A percentile compares a stretch with the other conserved stretches of the same genome.
These are phyloP conservation scores for Anas acuta DNA, from an alignment of 2,797 vertebrate species.

Conservation along the genomic window DNA sequence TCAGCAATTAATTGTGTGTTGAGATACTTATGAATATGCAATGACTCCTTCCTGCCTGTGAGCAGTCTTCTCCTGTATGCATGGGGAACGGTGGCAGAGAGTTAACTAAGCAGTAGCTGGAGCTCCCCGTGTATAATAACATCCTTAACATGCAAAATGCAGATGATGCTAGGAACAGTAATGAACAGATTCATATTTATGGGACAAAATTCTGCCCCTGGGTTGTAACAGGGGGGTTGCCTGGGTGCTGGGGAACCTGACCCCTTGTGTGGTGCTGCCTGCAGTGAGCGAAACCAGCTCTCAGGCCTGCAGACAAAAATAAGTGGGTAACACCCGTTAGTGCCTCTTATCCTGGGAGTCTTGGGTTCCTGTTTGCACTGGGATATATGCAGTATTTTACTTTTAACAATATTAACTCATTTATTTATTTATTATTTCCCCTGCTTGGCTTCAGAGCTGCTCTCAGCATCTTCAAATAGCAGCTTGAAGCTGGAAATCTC, in stretches of 20 bases:
- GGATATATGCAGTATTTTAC: neutral
- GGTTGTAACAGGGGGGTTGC: neutral
- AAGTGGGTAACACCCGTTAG: neutral
- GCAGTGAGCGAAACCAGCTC: fast-evolving
- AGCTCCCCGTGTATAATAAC: neutral
- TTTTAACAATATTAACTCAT: neutral
- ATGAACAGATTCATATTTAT: neutral
- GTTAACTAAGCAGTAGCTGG: conserved; percentile 31
- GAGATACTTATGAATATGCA: conserved; percentile 80
- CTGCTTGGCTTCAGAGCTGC: neutral
- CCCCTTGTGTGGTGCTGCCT: too few species aligned
- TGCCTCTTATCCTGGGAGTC: neutral
- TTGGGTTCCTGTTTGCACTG: neutral
- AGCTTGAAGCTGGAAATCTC: neutral
- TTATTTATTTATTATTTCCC: fast-evolving
- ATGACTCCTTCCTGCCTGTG: conserved; percentile 45
- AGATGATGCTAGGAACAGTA: neutral
- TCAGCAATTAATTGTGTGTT: conserved; percentile 78
- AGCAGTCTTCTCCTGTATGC: conserved; percentile 37
- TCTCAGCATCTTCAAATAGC: neutral
- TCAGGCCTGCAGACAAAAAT: neutral
- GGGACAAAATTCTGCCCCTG: neutral
- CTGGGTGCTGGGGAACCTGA: neutral
- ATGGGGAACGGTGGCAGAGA: neutral
- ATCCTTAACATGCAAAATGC: neutral